Base-by-base conservation (phyloP, 2,797 vertebrate species). In the Leuciscus waleckii region DNA sequence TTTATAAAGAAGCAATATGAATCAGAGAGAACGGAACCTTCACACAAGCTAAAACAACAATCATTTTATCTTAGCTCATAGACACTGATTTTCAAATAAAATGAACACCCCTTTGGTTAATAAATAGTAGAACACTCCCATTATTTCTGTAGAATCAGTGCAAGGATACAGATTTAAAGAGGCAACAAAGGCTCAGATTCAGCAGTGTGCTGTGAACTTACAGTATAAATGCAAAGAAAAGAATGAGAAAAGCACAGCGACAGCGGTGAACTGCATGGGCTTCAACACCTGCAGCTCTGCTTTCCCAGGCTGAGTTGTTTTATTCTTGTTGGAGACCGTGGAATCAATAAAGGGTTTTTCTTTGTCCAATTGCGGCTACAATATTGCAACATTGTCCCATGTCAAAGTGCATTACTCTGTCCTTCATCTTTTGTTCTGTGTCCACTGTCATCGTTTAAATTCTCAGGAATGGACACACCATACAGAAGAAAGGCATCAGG, bases 401-500 rank as follows among this genome's bases (percentile, higher is more conserved):
- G 73, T 81, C 39, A 81, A 84, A 77, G 71, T 84, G 77, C 37
- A 76, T 21, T 77, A 32, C 23, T 70, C 9, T 63, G 43, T 84
- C 69, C 65, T 78, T 87, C 58, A 51, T 75, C 1, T 71, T 43
- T 41, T 37, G 14, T 46, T 13, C 54, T 58, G 16, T 73, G 26
- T 39, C 77, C 51, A 26, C 23, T 43, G 35, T 29, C 17, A 35
- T 82, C 35, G 39, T 63, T 58, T 41, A 51, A 63, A 39, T 16
- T 13, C 8, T 21, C 69, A 46, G 16, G 41, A 2, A 29, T 56
- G 43, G 35, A 37, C 35, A 67, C 29, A 41, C 43, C 21, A 26
- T 11, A 75, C 10, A 78, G 56, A 70, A 80, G 26, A 26, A 32
- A 61, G 78, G 26, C 81, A 82, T 94, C 89, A 94, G 0, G 46